Evolutionary conservation across 30 jellyfish, hydroid and myxozoan genomes (phyloP), one percentile per base, ranked within the genome.

Genomic region (Cassiopea andromeda): DNA sequence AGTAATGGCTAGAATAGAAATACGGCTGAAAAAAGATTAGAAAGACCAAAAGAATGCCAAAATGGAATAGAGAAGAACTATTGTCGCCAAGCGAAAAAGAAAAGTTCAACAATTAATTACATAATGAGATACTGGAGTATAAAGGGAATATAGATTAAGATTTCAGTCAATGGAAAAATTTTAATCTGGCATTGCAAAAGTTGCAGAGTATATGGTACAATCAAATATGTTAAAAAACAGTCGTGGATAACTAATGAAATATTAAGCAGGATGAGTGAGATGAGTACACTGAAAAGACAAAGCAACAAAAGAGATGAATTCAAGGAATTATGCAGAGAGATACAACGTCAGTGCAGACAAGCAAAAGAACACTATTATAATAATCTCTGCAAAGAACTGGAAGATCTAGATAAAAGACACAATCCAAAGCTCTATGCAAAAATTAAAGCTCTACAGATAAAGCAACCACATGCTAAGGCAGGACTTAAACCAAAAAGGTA

Each of bases 1-100:
- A 18, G 64, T 84, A 46, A 69, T 84, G 92, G 92, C 86, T 19
- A 84, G 50, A 38, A 15, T 84, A 1, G 17, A 47, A 75, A 47
- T 57, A 54, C 7, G 12, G 12, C 12, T 54, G 64, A 54, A 54
- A 54, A 47, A 75, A 75, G 82, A 68, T 75, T 44, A 75, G 27
- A 44, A 75, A 27, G 49, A 8, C 0, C 46, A 47, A 0, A 27
- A 38, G 69, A 47, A 13, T 16, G 46, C 68, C 84, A 45, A 44
- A n/a, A 44, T 18, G 0, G 43, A 49, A 44, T 27, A 54, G 84
- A 15, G 46, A 75, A 0, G 84, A 38, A 9, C 84, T 75, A 1
- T 13, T 54, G 12, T 54, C 64, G 12, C 64, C 64, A 54, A 54
- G 12, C 12, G 12, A 10, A 6, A 54, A 54, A 54, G 64, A 10